Conservation (phyloP, 1,140 invertebrate genomes). For the Bombus waltoni region DNA sequence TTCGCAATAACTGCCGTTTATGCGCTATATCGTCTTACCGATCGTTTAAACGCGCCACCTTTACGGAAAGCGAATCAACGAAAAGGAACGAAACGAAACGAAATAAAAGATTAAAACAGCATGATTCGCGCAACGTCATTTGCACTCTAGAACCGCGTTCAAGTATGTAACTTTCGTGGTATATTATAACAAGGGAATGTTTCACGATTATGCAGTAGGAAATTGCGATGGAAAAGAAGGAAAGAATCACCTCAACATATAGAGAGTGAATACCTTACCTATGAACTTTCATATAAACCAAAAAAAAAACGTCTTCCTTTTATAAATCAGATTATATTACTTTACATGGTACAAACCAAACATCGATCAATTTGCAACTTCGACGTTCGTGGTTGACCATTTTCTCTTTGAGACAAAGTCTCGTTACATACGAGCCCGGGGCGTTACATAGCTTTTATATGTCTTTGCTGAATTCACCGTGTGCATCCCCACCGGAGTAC, state of each 20-base stretch:
- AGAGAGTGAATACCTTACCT: too few species aligned
- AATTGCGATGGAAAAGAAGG: not conserved
- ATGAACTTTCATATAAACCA: not conserved
- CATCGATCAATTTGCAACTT: not conserved
- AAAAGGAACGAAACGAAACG: too few species aligned
- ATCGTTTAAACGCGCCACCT: not conserved
- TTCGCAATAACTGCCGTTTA: not conserved
- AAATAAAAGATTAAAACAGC: not conserved
- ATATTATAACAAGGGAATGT: not conserved
- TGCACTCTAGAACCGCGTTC: too few species aligned
- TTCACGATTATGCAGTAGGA: not conserved
- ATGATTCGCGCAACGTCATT: not conserved
- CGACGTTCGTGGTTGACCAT: not conserved
- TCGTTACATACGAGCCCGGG: slow-evolving; percentile 64
- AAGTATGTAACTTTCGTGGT: not conserved
- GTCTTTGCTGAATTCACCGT: slow-evolving; percentile 31
- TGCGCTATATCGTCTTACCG: too few species aligned
- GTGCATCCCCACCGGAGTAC: not conserved
- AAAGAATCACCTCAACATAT: slow-evolving; percentile 23
- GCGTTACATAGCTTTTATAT: slow-evolving; percentile 56
- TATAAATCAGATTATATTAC: not conserved
- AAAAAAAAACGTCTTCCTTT: not conserved
- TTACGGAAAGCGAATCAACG: not conserved
- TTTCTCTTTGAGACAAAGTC: slow-evolving; percentile 7
- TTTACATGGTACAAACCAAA: not conserved